These are phyloP conservation scores for Stenolophus ochropezus DNA, from an alignment of 2,888 invertebrate species.

Conservation along the genomic window DNA sequence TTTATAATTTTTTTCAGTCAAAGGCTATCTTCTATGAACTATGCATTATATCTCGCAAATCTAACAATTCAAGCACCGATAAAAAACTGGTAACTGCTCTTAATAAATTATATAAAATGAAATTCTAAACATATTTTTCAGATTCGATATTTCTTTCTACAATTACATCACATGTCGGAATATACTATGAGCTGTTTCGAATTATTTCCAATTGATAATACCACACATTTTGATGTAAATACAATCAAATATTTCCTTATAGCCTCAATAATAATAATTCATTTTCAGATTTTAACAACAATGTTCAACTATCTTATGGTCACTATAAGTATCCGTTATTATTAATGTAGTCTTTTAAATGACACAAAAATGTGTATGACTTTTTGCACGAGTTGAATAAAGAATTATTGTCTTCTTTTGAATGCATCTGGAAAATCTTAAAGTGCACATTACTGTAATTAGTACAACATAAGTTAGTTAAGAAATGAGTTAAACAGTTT, in stretches of 20 bases:
- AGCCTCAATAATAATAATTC: not conserved
- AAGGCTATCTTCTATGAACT: not conserved
- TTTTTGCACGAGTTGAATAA: too few relatives aligned
- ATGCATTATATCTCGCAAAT: not conserved
- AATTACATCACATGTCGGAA: slow-evolving; percentile 10
- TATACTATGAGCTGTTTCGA: not conserved
- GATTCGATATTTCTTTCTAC: slow-evolving; percentile 2
- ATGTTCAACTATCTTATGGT: slow-evolving; percentile 23
- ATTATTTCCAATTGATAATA: not conserved
- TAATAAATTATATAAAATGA: not conserved
- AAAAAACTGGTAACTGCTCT: not conserved
- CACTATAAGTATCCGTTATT: slow-evolving; percentile 14
- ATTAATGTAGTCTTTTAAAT: not conserved
- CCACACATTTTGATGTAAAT: slow-evolving; percentile 15
- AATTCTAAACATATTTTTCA: not conserved
- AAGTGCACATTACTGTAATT: not conserved
- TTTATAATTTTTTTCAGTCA: slow-evolving; percentile 4
- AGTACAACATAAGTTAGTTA: slow-evolving; percentile 14
- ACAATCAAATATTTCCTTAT: too few relatives aligned
- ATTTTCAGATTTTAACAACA: slow-evolving; percentile 10
- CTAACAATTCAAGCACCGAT: not conserved
- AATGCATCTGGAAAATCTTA: not conserved
- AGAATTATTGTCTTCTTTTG: not conserved
- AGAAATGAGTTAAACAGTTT: not conserved
- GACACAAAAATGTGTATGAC: not conserved